Conservation (phyloP, 2,888 invertebrate genomes). For the Phlogophora meticulosa region DNA sequence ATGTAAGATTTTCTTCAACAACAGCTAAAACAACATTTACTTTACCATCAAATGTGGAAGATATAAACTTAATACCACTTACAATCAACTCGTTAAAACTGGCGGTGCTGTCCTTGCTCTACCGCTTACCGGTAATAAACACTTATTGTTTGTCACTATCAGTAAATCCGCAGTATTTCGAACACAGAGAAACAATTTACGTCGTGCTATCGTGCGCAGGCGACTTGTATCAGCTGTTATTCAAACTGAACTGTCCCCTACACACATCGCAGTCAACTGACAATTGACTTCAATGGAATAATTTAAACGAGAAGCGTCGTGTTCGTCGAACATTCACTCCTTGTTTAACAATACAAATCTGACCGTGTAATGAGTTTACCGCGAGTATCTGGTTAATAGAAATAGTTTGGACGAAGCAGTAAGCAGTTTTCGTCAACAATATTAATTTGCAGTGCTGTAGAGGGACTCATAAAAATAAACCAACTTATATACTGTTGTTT, state of each 20-base stretch:
- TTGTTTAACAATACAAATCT: conserved; percentile 33
- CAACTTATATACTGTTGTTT: background rate
- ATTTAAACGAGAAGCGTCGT: conserved; percentile 72
- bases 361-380: conserved; percentile 6
- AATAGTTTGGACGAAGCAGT: background rate
- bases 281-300: conserved; percentile 89
- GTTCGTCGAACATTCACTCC: conserved; percentile 40
- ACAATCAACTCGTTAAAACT: conserved; percentile 4
- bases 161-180: conserved; percentile 13
- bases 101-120: background rate
- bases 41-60: background rate
- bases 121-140: conserved; percentile 6
- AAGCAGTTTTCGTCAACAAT: background rate
- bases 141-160: conserved; percentile 43
- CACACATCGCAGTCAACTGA: conserved; percentile 78
- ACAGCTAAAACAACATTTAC: background rate
- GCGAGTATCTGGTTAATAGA: background rate
- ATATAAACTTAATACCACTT: conserved; percentile 19
- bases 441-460: background rate
- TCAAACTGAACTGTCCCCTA: conserved; percentile 69
- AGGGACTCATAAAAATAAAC: background rate
- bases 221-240: conserved; percentile 66
- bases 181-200: conserved; percentile 14
- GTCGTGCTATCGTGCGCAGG: conserved; percentile 38
- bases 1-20: background rate